A percentile compares a stretch with the other conserved stretches of the same genome.
Evolutionary conservation across 2,797 vertebrate genomes (phyloP).

Genomic region (Muscicapa striata): DNA sequence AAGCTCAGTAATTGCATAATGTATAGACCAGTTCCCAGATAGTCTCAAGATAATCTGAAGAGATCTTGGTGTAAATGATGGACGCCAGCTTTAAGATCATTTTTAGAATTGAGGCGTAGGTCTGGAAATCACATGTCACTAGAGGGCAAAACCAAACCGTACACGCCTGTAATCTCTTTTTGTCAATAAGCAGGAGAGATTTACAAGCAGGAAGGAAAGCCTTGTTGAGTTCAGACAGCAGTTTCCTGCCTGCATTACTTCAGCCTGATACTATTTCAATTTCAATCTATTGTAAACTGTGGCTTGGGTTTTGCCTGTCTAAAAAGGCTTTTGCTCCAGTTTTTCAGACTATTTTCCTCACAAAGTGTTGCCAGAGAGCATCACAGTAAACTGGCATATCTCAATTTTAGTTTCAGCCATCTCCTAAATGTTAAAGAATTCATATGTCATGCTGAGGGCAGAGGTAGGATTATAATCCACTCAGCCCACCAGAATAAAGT

Average conservation of each 20-base stretch:
- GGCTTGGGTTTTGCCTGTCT: constrained; percentile 57
- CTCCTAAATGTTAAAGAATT: not conserved
- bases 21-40: not conserved
- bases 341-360: constrained; percentile 40
- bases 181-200: constrained; percentile 62
- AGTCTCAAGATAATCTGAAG: constrained; percentile 8
- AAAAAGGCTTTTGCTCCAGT: constrained; percentile 52
- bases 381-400: not conserved
- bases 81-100: not conserved
- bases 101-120: not conserved
- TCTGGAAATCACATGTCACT: constrained; percentile 56
- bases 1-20: not conserved
- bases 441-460: not conserved
- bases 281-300: constrained; percentile 68
- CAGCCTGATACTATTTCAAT: constrained; percentile 70
- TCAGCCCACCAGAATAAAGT: not conserved
- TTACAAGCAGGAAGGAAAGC: constrained; percentile 79
- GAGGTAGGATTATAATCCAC: not conserved
- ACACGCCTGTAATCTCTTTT: constrained; percentile 59
- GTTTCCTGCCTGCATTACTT: constrained; percentile 76
- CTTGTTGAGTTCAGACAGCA: constrained; percentile 71
- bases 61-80: not conserved
- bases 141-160: constrained; percentile 66
- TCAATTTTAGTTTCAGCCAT: not conserved
- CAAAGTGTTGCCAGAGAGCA: not conserved